Evolutionary conservation across 1,140 invertebrate genomes (phyloP).

Genomic region (Diorhabda elongata): DNA sequence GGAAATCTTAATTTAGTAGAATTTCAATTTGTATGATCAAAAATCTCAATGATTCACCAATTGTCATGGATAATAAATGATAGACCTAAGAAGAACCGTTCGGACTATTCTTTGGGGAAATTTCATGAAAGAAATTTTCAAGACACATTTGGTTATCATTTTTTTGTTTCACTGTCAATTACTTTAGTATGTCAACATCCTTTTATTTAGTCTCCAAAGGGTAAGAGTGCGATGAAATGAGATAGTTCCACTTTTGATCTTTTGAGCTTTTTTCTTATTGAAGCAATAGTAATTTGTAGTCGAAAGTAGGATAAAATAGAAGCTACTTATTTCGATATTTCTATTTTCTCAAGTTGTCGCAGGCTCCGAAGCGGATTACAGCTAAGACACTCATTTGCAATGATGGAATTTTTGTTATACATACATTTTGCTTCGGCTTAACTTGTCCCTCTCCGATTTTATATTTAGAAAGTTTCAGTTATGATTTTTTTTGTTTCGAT

Average conservation of each 20-base stretch:
- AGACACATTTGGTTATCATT: too few species aligned
- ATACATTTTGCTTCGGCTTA: constrained; percentile 35
- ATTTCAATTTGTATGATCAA: too few species aligned
- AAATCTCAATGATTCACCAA: too few species aligned
- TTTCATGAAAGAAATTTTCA: too few species aligned
- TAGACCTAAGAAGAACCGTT: too few species aligned
- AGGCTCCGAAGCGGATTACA: constrained; percentile 50
- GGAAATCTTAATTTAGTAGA: too few species aligned
- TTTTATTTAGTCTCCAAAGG: too few species aligned
- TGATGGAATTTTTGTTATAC: constrained; percentile 19
- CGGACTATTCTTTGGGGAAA: too few species aligned
- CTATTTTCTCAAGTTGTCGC: constrained; percentile 11
- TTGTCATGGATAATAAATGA: too few species aligned
- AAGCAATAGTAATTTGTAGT: background rate
- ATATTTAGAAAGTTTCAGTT: constrained; percentile 22
- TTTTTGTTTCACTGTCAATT: too few species aligned
- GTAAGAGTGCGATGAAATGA: background rate
- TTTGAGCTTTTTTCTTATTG: background rate
- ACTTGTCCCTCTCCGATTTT: constrained; percentile 28
- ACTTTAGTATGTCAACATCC: too few species aligned
- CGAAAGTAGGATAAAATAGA: background rate
- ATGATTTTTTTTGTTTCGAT: constrained; percentile 34
- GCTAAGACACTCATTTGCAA: constrained; percentile 56
- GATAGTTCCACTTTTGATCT: background rate
- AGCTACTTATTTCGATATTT: constrained; percentile 19